Evolutionary conservation across 2,113 vertebrate species (phyloP), one percentile per base, ranked within the genome.

Genomic region (Delphinus delphis): DNA sequence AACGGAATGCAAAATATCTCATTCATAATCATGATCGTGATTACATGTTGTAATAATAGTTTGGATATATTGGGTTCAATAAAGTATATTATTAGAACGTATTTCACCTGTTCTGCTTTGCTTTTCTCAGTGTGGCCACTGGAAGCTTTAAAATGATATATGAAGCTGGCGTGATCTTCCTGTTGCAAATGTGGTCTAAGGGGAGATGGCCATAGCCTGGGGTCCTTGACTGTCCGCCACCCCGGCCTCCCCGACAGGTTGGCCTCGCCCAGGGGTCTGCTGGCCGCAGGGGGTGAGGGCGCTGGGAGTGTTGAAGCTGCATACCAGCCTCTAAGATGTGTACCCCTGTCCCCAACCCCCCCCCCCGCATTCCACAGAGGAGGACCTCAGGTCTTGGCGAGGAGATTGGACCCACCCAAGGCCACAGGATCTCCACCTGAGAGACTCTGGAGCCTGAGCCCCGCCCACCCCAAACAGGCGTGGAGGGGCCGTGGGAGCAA

Each of bases 21-120:
- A 5, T 12, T 36, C 18, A 1, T 7, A 50, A 53, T 12, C 11
- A 0, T 5, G 0, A 21, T 0, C 0, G 17, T 44, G 63, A 31
- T 20, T 25, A 3, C 10, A 14, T 8, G 25, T 4, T 7, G 25
- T 31, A 1, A 38, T 18, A 5, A 3, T 15, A 25, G 31, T 33
- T 14, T 33, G 31, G 14, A 3, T 25, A 5, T 31, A 5, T 5
- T 18, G 50, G 23, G 33, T 71, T 62, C 41, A 60, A 26, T 11
- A 11, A 38, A 26, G 25, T 15, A 3, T 26, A 9, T 2, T 47
- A 38, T 18, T 36, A 33, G 62, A 70, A 85, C 11, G 33, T 20
- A 41, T n/a, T 5, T 62, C 17, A 33, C 36, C 18, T 62, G 44
- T 21, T 74, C 25, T 25, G 63, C 74, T 38, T 6, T 1, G 31